Evolutionary conservation across 1,140 invertebrate species (phyloP), one percentile per base, ranked within the genome.

Genomic region (Trichogramma pretiosum): DNA sequence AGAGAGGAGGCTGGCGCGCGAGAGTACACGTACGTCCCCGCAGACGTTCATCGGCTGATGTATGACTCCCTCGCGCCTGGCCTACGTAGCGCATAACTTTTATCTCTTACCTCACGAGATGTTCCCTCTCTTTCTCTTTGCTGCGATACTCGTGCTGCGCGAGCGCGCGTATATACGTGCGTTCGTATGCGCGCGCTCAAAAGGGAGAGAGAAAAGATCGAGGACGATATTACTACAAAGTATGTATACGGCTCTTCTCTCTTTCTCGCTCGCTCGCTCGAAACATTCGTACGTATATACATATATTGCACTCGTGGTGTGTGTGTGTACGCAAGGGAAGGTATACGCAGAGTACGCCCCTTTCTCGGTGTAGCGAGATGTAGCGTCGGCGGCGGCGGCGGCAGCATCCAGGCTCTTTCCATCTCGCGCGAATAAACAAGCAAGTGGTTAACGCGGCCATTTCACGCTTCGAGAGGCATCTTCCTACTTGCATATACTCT

Each of bases 21-120:
- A 57, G 57, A 60, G 57, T 48, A 22, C 18, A 39, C 18, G 37
- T 58, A 57, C 66, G 67, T 68, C 66, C 64, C 67, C 64, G 65
- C 64, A 68, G 64, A 67, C 67, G 67, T 67, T 63, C 67, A 53
- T 59, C 50, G 53, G 55, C 48, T 69, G 69, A 70, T 67, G 51
- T 67, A 72, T 59, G 69, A 69, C 67, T 68, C 69, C 69, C 69
- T 65, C 56, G 65, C 65, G 68, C 65, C 70, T 68, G 67, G 65
- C 67, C n/a, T n/a, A n/a, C n/a, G 51, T 55, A 58, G 61, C 65
- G 62, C 67, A 68, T 69, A 70, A 72, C 67, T 72, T 66, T 68
- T 65, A 63, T 68, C 68, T n/a, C n/a, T 72, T 68, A 68, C 62
- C 66, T 68, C 60, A 59, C 58, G 43, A 60, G 60, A 62, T 62